phyloP scores from a whole-genome alignment of 1,140 invertebrate genomes.

The Megalonaias nervosa region DNA sequence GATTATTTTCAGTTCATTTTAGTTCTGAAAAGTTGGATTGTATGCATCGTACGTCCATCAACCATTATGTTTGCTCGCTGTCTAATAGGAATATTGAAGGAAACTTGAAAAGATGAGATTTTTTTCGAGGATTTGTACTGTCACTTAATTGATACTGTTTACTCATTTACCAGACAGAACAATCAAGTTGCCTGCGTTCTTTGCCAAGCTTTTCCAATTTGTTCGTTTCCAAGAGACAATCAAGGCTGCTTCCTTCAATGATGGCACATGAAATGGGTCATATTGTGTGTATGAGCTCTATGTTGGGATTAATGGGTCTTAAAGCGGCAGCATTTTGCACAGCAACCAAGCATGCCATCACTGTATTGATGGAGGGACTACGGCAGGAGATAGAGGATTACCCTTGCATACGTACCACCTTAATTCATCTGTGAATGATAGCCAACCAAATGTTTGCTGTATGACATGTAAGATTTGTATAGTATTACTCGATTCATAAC shows the following conservation, averaged over 20 bases:
- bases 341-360: conserved; percentile 55
- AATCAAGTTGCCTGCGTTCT: no score
- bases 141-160: no score
- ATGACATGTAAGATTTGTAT: conserved; percentile 34
- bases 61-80: no score
- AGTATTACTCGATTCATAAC: not conserved
- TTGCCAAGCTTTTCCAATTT: no score
- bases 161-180: no score
- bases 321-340: conserved; percentile 48
- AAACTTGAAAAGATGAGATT: no score
- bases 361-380: conserved; percentile 44
- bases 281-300: conserved; percentile 88
- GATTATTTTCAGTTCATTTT: no score
- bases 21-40: no score
- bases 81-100: no score
- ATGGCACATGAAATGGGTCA: conserved; percentile 83
- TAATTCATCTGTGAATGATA: conserved; percentile 54
- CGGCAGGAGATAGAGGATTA: conserved; percentile 35
- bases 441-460: conserved; percentile 59
- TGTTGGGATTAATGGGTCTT: conserved; percentile 52
- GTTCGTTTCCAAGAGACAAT: conserved; percentile 32
- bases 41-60: no score
- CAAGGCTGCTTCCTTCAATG: conserved; percentile 84
- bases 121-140: no score
- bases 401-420: conserved; percentile 44